These are phyloP conservation scores for Steinernema khuongi DNA, from an alignment of 1,140 invertebrate species.

Conservation along the genomic window DNA sequence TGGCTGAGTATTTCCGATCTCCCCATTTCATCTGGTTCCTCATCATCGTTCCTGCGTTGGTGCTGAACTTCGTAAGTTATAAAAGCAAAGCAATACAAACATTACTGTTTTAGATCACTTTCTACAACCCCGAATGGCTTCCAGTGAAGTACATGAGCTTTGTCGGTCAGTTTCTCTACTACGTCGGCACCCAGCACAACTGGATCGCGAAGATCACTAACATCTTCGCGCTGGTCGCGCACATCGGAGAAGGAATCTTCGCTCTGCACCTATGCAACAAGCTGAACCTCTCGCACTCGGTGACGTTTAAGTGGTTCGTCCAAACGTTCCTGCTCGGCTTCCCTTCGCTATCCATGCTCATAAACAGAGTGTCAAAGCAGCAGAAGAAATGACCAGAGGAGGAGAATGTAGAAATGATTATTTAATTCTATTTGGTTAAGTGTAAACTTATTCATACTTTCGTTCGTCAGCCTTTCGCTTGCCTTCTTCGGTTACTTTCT, in stretches of 20 bases:
- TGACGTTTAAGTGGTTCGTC: slow-evolving; percentile 48
- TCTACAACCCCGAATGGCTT: slow-evolving; percentile 35
- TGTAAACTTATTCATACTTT: neutral
- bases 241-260: slow-evolving; percentile 42
- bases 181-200: slow-evolving; percentile 32
- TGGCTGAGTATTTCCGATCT: slow-evolving; percentile 29
- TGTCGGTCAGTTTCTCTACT: slow-evolving; percentile 28
- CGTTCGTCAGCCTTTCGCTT: too few relatives aligned
- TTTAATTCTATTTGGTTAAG: neutral
- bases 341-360: slow-evolving; percentile 40
- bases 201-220: slow-evolving; percentile 40
- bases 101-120: slow-evolving; percentile 39
- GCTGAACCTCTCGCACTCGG: slow-evolving; percentile 42
- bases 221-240: slow-evolving; percentile 42
- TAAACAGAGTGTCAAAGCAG: slow-evolving; percentile 22
- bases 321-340: slow-evolving; percentile 51
- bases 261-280: slow-evolving; percentile 42
- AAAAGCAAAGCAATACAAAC: neutral
- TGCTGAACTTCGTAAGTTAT: slow-evolving; percentile 31
- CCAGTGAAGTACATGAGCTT: slow-evolving; percentile 20
- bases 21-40: slow-evolving; percentile 36
- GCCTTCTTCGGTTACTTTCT: too few relatives aligned
- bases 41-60: slow-evolving; percentile 30
- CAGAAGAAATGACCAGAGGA: slow-evolving; percentile 22
- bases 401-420: neutral